Base-by-base conservation (phyloP, 1,140 invertebrate species). In the Ephestia elutella region DNA sequence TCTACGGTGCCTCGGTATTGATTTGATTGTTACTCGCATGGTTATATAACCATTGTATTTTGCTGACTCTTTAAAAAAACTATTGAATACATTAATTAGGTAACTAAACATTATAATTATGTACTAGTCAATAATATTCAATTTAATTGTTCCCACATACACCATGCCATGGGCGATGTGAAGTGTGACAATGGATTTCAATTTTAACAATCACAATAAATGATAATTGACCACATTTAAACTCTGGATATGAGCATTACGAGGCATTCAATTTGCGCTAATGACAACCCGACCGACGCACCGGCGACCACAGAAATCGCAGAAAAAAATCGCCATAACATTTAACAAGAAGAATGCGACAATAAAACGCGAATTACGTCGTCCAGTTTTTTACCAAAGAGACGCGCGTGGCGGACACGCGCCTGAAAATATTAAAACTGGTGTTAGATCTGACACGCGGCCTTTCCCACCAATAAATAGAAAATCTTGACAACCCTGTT, bases 391-490 rank as follows among this genome's bases (percentile, higher is more conserved):
- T 88, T 88, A 83, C 80, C 86, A 86, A 88, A 86, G 86, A 54
- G 54, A 0, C 13, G 28, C 83, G 71, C 83, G 86, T 84, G 86
- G 21, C 67, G 0, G 63, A 0, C 86, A 80, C 86, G 83, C 71
- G 86, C 56, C 71, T 55, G 59, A 76, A 84, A 86, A 86, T 88
- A 88, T 88, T 88, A 88, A 86, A 88, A 86, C 82, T 86, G 78
- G 86, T 88, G 86, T 88, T 82, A 86, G 82, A 84, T 62, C 70
- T 82, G 83, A 88, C 86, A 88, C 86, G 86, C 78, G 86, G 73
- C 81, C 70, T 82, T 85, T 85, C 86, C 83, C 85, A 86, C 85
- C 82, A 81, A 87, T 87, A 87, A 87, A 87, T 85, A 85, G 80
- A 80, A 72, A 80, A 80, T 73, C 67, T 66, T 78, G 70, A 70